Conservation (phyloP, 2,797 vertebrate species). For the Lophura swinhoii region DNA sequence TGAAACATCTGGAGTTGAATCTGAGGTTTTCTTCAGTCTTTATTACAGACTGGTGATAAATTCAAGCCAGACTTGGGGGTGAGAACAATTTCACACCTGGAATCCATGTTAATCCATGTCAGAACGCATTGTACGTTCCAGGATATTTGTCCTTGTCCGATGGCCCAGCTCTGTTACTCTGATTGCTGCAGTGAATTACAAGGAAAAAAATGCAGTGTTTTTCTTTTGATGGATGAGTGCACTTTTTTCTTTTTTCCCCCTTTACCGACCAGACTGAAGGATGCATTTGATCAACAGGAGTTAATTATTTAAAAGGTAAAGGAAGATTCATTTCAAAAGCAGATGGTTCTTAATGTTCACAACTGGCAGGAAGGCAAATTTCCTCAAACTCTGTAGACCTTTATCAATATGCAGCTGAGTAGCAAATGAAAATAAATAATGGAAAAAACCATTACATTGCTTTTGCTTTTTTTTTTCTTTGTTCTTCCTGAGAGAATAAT, state of each 20-base stretch:
- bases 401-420: neutral
- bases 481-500: neutral
- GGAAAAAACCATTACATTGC: neutral
- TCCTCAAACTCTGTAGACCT: neutral
- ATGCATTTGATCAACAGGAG: neutral
- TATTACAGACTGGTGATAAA: accelerated
- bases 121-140: accelerated
- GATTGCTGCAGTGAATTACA: neutral
- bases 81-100: neutral
- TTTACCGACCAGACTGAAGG: neutral
- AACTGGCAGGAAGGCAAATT: neutral
- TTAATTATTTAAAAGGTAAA: neutral
- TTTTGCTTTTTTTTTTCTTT: neutral
- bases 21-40: neutral
- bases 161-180: neutral
- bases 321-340: neutral
- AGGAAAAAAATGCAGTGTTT: neutral
- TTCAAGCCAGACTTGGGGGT: neutral
- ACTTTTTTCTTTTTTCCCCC: accelerated
- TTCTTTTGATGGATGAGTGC: neutral
- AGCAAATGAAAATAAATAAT: neutral
- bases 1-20: neutral
- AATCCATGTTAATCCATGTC: neutral
- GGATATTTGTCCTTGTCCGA: neutral
- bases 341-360: neutral